Percentiles rank a stretch among this genome's conserved stretches.
These are phyloP conservation scores for Lanius collurio DNA, from an alignment of 2,113 vertebrate genomes.

Conservation along the genomic window DNA sequence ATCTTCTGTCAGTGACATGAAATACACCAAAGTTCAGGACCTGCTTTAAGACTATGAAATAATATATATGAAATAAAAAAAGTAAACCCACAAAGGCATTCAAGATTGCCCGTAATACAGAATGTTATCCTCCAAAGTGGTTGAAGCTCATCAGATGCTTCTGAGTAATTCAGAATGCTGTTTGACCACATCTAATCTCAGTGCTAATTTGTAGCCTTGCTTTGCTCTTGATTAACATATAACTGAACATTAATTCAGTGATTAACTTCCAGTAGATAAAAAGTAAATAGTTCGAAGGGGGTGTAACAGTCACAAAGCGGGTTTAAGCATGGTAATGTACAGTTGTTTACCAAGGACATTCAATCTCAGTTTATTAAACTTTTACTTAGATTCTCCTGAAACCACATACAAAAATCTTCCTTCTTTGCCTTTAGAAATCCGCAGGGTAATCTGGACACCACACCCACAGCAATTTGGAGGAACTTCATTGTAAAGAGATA, in stretches of 20 bases:
- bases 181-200: background rate
- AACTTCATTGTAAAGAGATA: background rate
- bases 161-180: background rate
- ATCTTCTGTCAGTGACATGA: background rate
- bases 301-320: background rate
- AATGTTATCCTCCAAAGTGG: background rate
- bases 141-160: background rate
- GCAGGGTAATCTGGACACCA: background rate
- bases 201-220: background rate
- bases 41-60: background rate
- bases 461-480: background rate
- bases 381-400: background rate
- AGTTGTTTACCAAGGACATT: background rate
- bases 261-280: background rate
- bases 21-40: background rate
- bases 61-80: background rate
- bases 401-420: background rate
- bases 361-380: background rate
- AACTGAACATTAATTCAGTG: background rate
- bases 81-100: background rate
- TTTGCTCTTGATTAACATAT: background rate
- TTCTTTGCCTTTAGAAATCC: background rate
- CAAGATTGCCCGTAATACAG: background rate
- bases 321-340: background rate
- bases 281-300: background rate